These are phyloP conservation scores for Todus mexicanus DNA, from an alignment of 2,797 vertebrate species.

Conservation along the genomic window DNA sequence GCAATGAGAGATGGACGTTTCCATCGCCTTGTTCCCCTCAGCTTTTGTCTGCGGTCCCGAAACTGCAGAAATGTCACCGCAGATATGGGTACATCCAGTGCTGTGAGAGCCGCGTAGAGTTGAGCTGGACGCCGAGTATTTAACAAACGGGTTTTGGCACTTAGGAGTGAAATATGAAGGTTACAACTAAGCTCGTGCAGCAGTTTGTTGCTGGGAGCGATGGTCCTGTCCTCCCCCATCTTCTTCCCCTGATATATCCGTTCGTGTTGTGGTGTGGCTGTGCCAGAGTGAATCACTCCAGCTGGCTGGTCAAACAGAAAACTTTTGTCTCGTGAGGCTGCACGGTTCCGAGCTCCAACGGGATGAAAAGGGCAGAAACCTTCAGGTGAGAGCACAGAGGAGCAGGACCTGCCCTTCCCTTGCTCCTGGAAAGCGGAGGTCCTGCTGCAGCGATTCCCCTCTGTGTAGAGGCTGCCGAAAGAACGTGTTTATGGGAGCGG, in stretches of 20 bases:
- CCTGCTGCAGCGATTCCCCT: neutral
- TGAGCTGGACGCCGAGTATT: neutral
- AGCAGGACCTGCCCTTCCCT: neutral
- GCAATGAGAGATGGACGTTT: neutral
- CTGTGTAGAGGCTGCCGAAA: neutral
- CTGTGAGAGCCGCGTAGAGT: neutral
- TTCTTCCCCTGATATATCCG: neutral
- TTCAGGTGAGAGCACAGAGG: neutral
- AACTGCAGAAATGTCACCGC: neutral
- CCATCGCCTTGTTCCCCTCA: neutral
- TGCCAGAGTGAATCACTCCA: neutral
- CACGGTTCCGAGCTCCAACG: neutral
- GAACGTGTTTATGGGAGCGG: neutral
- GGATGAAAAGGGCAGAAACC: neutral
- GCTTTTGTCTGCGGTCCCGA: rapidly evolving
- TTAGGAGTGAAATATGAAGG: neutral
- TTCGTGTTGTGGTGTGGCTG: neutral
- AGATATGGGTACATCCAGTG: neutral
- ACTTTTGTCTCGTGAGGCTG: neutral
- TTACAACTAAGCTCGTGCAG: neutral
- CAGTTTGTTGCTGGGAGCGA: neutral
- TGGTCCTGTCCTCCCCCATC: neutral
- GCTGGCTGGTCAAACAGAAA: neutral
- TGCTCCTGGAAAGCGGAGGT: neutral
- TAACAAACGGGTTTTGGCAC: neutral